Base-by-base conservation (phyloP, 2,113 vertebrate species). In the Cololabis saira region DNA sequence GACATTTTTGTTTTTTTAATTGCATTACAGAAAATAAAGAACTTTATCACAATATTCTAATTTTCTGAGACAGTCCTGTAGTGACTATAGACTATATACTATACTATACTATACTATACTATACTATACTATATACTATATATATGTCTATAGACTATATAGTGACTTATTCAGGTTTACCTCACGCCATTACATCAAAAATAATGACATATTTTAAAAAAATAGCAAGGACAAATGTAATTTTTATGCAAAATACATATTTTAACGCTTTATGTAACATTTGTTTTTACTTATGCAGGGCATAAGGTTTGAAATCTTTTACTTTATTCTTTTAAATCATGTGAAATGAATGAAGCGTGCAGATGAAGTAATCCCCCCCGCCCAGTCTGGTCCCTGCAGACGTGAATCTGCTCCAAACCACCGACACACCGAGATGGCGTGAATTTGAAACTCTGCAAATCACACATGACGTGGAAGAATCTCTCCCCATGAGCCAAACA, bases 381-480 rank as follows among this genome's bases (percentile, higher is more conserved):
- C 62, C 56, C 81, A 69, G 66, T 72, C 61, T 66, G 57, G 55
- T 78, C 76, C 72, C 69, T 17, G 68, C 70, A 57, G 47, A 63
- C 42, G 10, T 59, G 75, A 84, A 78, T 30, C 73, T 12, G 52
- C 55, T 78, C 58, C 64, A 69, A 80, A 52, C 75, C 67, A 72
- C 76, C 59, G 71, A 57, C 53, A 70, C 15, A 44, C 41, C 55
- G 47, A 47, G 66, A 16, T 66, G 62, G 73, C 72, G 65, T 82
- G 67, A n/a, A n/a, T n/a, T n/a, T n/a, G n/a, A 71, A 85, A 84
- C 65, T 44, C 33, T 52, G 55, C 70, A 67, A 80, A 76, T 72
- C 81, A 61, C 73, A 53, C 63, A 69, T 76, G 82, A 85, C 74
- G 71, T 19, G 66, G 76, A 84, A 71, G 66, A 85, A 57, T 4